Percentiles rank a stretch among this genome's conserved stretches.
Conservation (phyloP, 2,888 invertebrate genomes). For the Mesodorylaimus sp. region DNA sequence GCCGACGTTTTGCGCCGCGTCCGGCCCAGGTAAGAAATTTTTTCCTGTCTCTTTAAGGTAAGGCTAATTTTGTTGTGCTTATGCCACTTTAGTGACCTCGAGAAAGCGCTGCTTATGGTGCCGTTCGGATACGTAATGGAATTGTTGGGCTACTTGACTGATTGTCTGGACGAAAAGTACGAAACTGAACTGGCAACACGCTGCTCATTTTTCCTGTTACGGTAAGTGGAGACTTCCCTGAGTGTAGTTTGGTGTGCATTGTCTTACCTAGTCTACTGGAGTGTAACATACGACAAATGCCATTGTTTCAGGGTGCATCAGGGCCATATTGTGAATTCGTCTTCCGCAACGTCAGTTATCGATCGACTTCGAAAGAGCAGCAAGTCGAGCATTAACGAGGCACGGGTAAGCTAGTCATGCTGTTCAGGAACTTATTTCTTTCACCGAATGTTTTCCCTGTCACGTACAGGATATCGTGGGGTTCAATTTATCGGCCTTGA, state of each 20-base stretch:
- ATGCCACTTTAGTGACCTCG: constrained; percentile 53
- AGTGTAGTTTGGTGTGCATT: neutral
- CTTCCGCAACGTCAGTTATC: neutral
- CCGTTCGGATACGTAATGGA: constrained; percentile 64
- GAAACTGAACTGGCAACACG: constrained; percentile 55
- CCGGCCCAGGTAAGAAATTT: constrained; percentile 48
- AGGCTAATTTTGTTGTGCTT: neutral
- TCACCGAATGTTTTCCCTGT: neutral
- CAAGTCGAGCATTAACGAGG: neutral
- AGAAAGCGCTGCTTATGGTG: constrained; percentile 64
- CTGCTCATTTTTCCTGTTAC: constrained; percentile 47
- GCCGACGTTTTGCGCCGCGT: constrained; percentile 57
- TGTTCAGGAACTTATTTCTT: neutral
- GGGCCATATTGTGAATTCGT: neutral
- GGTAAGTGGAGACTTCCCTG: constrained; percentile 14
- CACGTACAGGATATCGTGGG: constrained; percentile 57
- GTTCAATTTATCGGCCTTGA: constrained; percentile 61
- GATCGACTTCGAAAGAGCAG: neutral
- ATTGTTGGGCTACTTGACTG: constrained; percentile 51
- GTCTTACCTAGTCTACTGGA: too few relatives aligned
- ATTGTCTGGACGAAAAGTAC: constrained; percentile 49
- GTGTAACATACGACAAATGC: neutral
- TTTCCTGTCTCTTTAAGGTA: neutral
- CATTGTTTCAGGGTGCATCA: constrained; percentile 7
- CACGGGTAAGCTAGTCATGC: neutral